Conservation (phyloP, 2,113 vertebrate genomes). For the Typhlomys cinereus region DNA sequence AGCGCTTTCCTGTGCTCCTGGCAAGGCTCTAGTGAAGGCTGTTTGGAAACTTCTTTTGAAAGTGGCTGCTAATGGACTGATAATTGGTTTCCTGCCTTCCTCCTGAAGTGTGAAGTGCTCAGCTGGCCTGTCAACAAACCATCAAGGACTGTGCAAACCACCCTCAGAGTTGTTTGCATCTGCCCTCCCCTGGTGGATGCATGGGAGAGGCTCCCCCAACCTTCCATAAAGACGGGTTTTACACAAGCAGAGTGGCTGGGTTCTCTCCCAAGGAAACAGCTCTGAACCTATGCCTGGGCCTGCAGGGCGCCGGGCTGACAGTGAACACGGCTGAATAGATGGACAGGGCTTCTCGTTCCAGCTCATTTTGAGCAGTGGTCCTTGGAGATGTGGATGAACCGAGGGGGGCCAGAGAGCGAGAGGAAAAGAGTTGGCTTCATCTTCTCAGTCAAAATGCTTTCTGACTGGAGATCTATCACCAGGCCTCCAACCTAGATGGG, state of each 20-base stretch:
- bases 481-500: neutral
- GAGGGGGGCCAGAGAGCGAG: neutral
- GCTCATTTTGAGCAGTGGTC: neutral
- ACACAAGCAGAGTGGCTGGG: neutral
- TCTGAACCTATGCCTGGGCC: neutral
- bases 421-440: neutral
- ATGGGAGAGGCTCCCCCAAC: neutral
- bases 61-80: constrained; percentile 76
- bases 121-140: constrained; percentile 64
- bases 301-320: neutral
- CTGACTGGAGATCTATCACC: neutral
- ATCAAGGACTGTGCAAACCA: constrained; percentile 33
- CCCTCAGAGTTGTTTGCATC: constrained; percentile 32
- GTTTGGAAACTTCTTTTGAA: constrained; percentile 63
- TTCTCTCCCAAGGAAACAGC: neutral
- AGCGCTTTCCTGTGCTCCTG: neutral
- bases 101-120: constrained; percentile 71
- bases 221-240: neutral
- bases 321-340: neutral
- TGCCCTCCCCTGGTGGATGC: neutral
- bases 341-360: neutral
- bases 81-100: constrained; percentile 77
- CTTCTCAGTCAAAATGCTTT: constrained; percentile 37
- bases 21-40: constrained; percentile 50
- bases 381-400: neutral